Conservation (phyloP, 2,797 vertebrate genomes). For the Monodelphis domestica region DNA sequence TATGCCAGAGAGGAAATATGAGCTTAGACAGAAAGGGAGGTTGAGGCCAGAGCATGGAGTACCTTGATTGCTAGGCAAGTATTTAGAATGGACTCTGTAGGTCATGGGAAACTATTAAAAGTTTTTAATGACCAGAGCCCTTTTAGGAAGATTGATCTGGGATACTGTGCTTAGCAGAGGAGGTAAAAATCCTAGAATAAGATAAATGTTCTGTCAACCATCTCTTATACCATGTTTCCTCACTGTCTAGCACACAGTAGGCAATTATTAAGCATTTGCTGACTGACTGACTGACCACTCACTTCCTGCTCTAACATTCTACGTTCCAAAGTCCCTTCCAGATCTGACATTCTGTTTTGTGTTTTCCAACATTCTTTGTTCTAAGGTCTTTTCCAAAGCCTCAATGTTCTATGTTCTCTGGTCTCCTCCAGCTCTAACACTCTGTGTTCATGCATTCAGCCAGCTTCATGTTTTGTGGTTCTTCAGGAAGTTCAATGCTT, state of each 20-base stretch:
- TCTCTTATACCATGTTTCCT: not conserved
- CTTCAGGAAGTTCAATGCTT: not conserved
- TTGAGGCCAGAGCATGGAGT: not conserved
- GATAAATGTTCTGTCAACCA: not conserved
- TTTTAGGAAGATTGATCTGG: not conserved
- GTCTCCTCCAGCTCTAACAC: not conserved
- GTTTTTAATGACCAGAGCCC: not conserved
- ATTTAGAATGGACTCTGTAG: not conserved
- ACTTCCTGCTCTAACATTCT: not conserved
- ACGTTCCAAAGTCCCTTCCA: not conserved
- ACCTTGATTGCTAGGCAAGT: not conserved
- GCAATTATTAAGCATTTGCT: not conserved
- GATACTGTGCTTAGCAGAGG: not conserved
- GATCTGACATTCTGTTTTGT: not conserved
- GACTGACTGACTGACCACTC: not conserved
- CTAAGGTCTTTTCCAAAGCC: not conserved
- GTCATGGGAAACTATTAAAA: not conserved
- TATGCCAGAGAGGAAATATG: not conserved
- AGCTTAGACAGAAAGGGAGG: not conserved
- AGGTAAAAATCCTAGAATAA: not conserved
- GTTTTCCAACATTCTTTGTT: not conserved
- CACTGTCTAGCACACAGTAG: not conserved
- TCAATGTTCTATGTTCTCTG: not conserved
- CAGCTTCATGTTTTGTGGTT: not conserved
- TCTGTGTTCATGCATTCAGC: not conserved